These are phyloP conservation scores for Drosophila ezoana DNA, from an alignment of 2,888 invertebrate species.

Conservation along the genomic window DNA sequence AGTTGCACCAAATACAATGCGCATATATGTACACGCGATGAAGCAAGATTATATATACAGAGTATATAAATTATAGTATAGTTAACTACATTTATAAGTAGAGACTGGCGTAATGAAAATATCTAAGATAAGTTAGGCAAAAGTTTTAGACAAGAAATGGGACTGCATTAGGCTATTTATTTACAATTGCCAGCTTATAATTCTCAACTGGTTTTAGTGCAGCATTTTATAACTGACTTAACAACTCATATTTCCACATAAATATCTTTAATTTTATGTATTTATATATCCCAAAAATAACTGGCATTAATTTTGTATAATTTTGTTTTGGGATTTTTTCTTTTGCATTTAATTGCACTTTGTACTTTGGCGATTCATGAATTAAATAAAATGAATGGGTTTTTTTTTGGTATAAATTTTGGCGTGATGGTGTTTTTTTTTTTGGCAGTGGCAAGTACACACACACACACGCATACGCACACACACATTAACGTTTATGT, in stretches of 20 bases:
- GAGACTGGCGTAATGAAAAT: neutral
- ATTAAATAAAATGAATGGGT: constrained; percentile 37
- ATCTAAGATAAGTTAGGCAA: neutral
- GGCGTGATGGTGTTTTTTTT: constrained; percentile 33
- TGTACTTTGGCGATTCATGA: constrained; percentile 38
- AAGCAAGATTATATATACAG: constrained; percentile 2
- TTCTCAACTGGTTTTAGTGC: neutral
- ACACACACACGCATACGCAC: constrained; percentile 27
- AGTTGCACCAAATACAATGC: constrained; percentile 15
- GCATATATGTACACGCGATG: neutral
- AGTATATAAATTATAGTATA: neutral
- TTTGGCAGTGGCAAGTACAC: constrained; percentile 33
- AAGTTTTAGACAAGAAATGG: neutral
- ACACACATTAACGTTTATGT: constrained; percentile 41
- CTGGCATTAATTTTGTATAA: constrained; percentile 11
- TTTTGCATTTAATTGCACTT: constrained; percentile 32
- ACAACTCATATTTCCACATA: neutral
- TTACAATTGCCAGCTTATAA: neutral
- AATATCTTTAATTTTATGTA: neutral
- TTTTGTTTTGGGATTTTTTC: constrained; percentile 13
- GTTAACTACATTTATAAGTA: constrained; percentile 2
- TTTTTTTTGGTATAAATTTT: constrained; percentile 33
- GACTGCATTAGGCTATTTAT: neutral
- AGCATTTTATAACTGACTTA: neutral
- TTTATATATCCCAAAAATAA: neutral